Conservation (phyloP, 2,113 vertebrate genomes). For the Hippoglossus stenolepis region DNA sequence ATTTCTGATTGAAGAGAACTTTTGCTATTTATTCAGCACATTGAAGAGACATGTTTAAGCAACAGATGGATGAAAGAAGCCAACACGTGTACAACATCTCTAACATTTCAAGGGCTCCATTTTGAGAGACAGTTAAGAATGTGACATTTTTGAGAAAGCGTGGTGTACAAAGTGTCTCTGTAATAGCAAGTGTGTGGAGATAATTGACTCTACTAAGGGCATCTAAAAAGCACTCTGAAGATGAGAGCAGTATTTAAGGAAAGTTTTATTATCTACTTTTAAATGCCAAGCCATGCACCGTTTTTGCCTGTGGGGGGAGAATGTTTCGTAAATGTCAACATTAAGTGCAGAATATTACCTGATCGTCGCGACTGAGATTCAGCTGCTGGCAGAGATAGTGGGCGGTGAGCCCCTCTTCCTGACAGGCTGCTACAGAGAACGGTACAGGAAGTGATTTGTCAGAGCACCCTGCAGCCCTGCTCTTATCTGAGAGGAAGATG, state of each 20-base stretch:
- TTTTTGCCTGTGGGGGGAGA: conserved; percentile 63
- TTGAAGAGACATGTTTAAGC: conserved; percentile 40
- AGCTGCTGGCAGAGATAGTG: conserved; percentile 64
- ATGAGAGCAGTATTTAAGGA: conserved; percentile 81
- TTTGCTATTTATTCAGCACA: background rate
- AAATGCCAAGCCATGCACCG: conserved; percentile 78
- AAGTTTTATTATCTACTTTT: conserved; percentile 79
- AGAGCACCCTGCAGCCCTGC: conserved; percentile 59
- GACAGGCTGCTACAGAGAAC: conserved; percentile 34
- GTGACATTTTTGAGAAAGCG: conserved; percentile 74
- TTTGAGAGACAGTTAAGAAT: conserved; percentile 65
- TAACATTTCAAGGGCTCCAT: conserved; percentile 47
- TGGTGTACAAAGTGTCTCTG: conserved; percentile 65
- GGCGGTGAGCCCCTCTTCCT: conserved; percentile 47
- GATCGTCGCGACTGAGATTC: conserved; percentile 62
- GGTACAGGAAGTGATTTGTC: conserved; percentile 70
- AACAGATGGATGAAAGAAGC: conserved; percentile 52
- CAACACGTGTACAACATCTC: conserved; percentile 23
- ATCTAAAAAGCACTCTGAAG: conserved; percentile 79
- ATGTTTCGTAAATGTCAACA: conserved; percentile 82
- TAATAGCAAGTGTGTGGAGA: conserved; percentile 78
- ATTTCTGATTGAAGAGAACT: conserved; percentile 9
- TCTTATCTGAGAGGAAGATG: conserved; percentile 55
- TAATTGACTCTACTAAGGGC: conserved; percentile 80
- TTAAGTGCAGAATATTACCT: conserved; percentile 79